Percentiles rank a stretch among this genome's conserved stretches.
These are phyloP conservation scores for Adrianichthys oophorus DNA, from an alignment of 2,797 vertebrate species.

Conservation along the genomic window DNA sequence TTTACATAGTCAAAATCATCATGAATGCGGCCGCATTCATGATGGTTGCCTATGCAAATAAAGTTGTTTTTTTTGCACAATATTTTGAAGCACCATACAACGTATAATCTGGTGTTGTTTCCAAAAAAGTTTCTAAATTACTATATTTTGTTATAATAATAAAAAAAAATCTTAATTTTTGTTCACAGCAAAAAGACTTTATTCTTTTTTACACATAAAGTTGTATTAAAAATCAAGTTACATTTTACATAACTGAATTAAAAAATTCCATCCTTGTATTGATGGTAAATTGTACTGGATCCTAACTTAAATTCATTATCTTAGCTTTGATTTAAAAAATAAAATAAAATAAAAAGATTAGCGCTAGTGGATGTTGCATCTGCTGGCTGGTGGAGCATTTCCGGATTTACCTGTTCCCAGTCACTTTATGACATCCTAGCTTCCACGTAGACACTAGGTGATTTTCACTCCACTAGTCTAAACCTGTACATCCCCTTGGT, in stretches of 20 bases:
- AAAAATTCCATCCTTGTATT: no score
- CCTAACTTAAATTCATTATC: no score
- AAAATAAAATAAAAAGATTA: neutral
- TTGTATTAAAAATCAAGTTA: no score
- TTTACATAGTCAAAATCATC: conserved; percentile 10
- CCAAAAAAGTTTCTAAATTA: no score
- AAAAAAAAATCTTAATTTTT: no score
- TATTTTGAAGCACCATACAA: no score
- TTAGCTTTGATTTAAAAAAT: neutral
- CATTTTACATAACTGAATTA: no score
- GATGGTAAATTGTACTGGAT: no score
- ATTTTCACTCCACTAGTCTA: neutral
- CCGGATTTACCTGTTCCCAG: conserved; percentile 48
- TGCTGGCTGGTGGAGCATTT: conserved; percentile 8
- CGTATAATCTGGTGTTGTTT: no score
- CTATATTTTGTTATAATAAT: no score
- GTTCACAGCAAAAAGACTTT: no score
- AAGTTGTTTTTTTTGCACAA: neutral
- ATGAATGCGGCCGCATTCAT: conserved; percentile 15
- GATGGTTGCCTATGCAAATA: neutral
- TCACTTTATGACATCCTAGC: conserved; percentile 18
- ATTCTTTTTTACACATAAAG: no score
- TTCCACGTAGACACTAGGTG: conserved; percentile 33
- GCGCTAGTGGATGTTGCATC: neutral
- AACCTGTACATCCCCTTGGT: conserved; percentile 1